Evolutionary conservation across 1,140 invertebrate genomes (phyloP).

Genomic region (Nasonia longicornis): DNA sequence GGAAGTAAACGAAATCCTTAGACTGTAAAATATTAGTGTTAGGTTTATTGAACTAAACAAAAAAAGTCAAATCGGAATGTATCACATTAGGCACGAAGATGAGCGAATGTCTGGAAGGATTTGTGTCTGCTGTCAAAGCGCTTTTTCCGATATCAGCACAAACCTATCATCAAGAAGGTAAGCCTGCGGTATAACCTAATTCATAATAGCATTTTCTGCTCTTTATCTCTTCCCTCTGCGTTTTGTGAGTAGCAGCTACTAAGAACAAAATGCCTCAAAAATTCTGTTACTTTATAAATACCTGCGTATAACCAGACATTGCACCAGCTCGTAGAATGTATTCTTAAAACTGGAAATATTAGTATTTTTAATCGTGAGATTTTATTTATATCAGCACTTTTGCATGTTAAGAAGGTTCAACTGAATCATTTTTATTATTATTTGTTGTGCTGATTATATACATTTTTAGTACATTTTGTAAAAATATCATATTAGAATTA

Average conservation of each 20-base stretch:
- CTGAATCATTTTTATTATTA: constrained; percentile 4
- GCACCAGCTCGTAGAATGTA: constrained; percentile 25
- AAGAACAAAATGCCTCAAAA: constrained; percentile 30
- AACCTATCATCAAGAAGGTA: constrained; percentile 69
- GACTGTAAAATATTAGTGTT: constrained; percentile 50
- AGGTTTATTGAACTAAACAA: constrained; percentile 55
- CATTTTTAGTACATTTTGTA: too few species aligned
- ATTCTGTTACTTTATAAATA: constrained; percentile 50
- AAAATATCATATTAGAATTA: too few species aligned
- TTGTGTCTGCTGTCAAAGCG: constrained; percentile 68
- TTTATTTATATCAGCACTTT: constrained; percentile 3
- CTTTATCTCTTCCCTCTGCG: constrained; percentile 47
- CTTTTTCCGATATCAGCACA: constrained; percentile 69
- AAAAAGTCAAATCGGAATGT: constrained; percentile 67
- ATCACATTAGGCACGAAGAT: constrained; percentile 68
- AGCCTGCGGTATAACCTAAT: constrained; percentile 60
- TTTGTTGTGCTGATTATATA: background rate
- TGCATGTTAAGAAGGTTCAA: constrained; percentile 27
- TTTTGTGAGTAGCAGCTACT: constrained; percentile 40
- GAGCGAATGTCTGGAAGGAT: constrained; percentile 70
- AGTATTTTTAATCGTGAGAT: constrained; percentile 15
- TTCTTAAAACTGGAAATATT: constrained; percentile 12
- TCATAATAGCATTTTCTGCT: constrained; percentile 56
- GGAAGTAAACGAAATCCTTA: constrained; percentile 36
- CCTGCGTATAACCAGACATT: constrained; percentile 37